Conservation (phyloP, 2,797 vertebrate species). For the Capromys pilorides region DNA sequence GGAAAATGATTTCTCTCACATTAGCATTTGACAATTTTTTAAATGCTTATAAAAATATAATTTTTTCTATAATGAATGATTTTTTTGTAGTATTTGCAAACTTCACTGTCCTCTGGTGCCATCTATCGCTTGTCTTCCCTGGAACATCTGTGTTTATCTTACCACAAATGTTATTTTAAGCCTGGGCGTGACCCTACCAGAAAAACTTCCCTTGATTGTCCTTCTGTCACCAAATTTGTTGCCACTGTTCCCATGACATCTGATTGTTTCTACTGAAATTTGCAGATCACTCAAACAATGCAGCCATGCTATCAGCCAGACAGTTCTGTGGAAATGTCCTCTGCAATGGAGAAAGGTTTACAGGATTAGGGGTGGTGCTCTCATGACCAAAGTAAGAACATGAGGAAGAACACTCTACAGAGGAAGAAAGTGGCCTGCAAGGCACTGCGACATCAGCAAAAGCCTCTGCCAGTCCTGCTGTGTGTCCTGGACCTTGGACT, state of each 20-base stretch:
- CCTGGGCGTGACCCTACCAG: slow-evolving; percentile 30
- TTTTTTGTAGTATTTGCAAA: not conserved
- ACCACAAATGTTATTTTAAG: not conserved
- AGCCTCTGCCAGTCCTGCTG: not conserved
- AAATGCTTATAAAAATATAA: not conserved
- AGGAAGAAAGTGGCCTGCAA: not conserved
- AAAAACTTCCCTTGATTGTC: slow-evolving; percentile 68
- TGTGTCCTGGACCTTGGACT: not conserved
- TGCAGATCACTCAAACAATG: slow-evolving; percentile 19
- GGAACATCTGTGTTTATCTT: not conserved
- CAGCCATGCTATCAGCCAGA: not conserved
- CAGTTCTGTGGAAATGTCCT: slow-evolving; percentile 28
- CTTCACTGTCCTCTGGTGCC: slow-evolving; percentile 74
- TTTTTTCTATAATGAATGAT: not conserved
- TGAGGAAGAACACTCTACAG: not conserved
- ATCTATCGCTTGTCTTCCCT: slow-evolving; percentile 53
- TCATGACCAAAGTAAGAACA: not conserved
- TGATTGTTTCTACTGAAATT: slow-evolving; percentile 52
- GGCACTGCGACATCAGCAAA: not conserved
- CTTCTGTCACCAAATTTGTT: slow-evolving; percentile 49
- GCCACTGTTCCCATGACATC: slow-evolving; percentile 28
- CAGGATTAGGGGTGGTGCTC: accelerated
- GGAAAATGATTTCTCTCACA: not conserved
- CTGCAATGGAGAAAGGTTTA: not conserved
- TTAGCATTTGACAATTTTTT: not conserved